Percentiles rank a stretch among this genome's conserved stretches.
phyloP scores from a whole-genome alignment of 2,797 vertebrate genomes.

The Phaenicophaeus curvirostris region DNA sequence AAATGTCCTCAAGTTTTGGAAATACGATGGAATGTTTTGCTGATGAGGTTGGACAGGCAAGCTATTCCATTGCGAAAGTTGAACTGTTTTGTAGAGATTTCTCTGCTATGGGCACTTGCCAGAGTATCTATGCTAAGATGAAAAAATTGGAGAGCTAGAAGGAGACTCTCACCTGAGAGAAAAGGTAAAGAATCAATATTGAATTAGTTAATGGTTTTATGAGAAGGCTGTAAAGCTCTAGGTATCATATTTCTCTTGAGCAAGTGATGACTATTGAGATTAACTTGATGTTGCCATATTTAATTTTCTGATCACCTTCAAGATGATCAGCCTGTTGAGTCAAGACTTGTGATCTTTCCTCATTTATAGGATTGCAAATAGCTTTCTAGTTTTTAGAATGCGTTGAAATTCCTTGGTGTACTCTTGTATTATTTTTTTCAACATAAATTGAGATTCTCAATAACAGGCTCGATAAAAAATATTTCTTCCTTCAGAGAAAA shows the following conservation, averaged over 20 bases:
- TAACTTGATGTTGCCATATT: neutral
- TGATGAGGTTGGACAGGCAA: neutral
- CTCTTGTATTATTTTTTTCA: neutral
- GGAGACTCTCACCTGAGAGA: neutral
- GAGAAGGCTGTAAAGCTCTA: neutral
- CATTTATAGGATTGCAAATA: neutral
- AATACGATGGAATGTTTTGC: accelerated
- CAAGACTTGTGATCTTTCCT: neutral
- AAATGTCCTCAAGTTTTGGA: neutral
- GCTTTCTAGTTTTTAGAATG: neutral
- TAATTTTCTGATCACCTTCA: neutral
- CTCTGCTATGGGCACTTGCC: neutral
- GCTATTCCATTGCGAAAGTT: neutral
- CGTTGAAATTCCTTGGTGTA: neutral
- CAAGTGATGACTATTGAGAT: neutral
- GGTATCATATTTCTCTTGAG: neutral
- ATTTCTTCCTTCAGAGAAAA: neutral
- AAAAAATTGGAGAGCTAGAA: neutral
- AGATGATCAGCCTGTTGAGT: neutral
- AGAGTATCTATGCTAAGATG: neutral
- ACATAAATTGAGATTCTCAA: neutral
- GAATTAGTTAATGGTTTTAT: neutral
- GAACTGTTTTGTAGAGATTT: neutral
- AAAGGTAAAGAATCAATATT: neutral
- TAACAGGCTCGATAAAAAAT: neutral